Percentiles rank a stretch among this genome's conserved stretches.
These are phyloP conservation scores for Dicrurus megarhynchus DNA, from an alignment of 2,113 vertebrate species.

Conservation along the genomic window DNA sequence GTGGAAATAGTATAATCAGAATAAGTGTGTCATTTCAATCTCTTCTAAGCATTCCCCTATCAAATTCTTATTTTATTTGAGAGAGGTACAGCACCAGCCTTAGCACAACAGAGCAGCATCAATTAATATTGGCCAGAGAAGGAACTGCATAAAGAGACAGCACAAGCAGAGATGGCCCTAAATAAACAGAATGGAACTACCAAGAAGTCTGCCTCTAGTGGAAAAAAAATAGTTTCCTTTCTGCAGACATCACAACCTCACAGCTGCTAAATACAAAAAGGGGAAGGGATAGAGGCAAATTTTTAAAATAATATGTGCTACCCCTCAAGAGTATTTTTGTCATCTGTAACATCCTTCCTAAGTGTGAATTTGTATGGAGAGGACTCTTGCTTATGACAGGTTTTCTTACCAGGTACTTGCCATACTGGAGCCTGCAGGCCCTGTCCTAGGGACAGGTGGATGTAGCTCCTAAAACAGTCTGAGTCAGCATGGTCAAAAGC, in stretches of 20 bases:
- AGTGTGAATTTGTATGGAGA: not conserved
- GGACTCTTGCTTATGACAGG: not conserved
- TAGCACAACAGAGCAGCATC: not conserved
- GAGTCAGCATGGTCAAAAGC: not conserved
- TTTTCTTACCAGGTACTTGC: not conserved
- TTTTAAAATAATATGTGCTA: not conserved
- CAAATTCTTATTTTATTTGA: not conserved
- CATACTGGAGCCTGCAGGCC: not conserved
- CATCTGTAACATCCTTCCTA: not conserved
- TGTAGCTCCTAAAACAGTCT: not conserved
- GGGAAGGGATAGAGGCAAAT: not conserved
- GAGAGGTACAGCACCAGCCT: not conserved
- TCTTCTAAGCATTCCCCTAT: not conserved
- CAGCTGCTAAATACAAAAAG: not conserved
- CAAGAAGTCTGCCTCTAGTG: not conserved
- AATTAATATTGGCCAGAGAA: not conserved
- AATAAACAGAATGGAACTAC: not conserved
- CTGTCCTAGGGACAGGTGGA: not conserved
- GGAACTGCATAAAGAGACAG: not conserved
- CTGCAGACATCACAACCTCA: not conserved
- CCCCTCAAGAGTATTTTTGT: not conserved
- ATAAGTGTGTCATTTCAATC: not conserved
- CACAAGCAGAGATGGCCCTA: not conserved
- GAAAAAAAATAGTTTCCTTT: not conserved
- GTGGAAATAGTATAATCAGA: not conserved